These are phyloP conservation scores for Procavia capensis DNA, from an alignment of 2,113 vertebrate species.

Conservation along the genomic window DNA sequence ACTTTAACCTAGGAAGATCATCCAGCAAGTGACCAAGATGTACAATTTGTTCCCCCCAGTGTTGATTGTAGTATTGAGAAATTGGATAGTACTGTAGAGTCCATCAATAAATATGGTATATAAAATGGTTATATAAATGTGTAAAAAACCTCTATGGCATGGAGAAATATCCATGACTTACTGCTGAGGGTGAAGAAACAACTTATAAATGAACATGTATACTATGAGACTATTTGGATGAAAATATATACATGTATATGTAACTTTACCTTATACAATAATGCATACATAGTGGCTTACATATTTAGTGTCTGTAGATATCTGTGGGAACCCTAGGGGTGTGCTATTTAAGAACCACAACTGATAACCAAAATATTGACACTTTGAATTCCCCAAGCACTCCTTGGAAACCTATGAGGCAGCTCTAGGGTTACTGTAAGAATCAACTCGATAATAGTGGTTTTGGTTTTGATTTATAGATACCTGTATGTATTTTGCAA, in stretches of 20 bases:
- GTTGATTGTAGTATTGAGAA: background rate
- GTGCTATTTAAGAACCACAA: no score
- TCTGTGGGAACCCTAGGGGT: no score
- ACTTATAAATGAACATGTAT: background rate
- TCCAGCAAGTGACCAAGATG: background rate
- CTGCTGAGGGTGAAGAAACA: slow-evolving; percentile 18
- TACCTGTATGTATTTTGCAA: no score
- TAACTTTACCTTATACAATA: background rate
- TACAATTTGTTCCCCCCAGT: background rate
- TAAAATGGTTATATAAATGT: background rate
- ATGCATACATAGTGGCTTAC: background rate
- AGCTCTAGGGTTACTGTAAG: no score
- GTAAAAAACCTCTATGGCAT: background rate
- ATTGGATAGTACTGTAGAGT: background rate
- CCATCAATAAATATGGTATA: background rate
- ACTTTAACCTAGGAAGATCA: slow-evolving; percentile 15
- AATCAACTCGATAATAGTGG: no score
- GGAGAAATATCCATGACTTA: background rate
- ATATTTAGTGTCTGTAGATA: background rate
- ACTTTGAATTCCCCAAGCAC: no score
- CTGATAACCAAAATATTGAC: no score
- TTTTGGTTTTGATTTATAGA: no score
- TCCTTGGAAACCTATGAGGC: no score
- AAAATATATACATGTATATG: background rate
- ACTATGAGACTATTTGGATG: background rate